Evolutionary conservation across 2,888 invertebrate genomes (phyloP).

Genomic region (Archips crataeganus): DNA sequence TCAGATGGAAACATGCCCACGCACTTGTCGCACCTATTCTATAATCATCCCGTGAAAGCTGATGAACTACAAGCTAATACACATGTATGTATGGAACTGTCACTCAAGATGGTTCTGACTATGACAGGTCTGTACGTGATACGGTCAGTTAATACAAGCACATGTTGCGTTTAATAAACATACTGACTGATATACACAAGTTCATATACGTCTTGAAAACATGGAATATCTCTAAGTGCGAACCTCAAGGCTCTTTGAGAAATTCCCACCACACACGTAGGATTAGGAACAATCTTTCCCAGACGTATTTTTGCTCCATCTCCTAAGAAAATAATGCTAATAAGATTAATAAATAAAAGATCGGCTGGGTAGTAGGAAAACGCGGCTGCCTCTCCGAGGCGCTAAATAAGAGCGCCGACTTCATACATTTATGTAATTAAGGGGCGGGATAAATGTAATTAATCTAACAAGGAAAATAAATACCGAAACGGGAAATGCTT

Average conservation of each 20-base stretch:
- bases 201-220: too few relatives aligned
- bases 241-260: neutral
- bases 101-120: neutral
- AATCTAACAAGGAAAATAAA: constrained; percentile 23
- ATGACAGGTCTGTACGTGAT: neutral
- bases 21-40: neutral
- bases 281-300: neutral
- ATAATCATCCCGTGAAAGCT: neutral
- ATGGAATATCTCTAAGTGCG: too few relatives aligned
- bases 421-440: constrained; percentile 32
- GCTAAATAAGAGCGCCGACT: constrained; percentile 29
- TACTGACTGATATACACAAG: neutral
- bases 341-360: constrained; percentile 37
- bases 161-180: neutral
- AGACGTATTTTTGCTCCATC: constrained; percentile 19
- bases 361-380: constrained; percentile 17
- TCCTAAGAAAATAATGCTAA: constrained; percentile 36
- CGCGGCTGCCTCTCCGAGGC: constrained; percentile 5
- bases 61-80: neutral
- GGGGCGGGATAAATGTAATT: constrained; percentile 30
- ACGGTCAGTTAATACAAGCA: neutral
- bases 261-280: neutral
- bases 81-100: neutral
- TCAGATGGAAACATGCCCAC: neutral
- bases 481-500: constrained; percentile 15